Evolutionary conservation across 1,140 invertebrate species (phyloP).

Genomic region (Akabosia matsudoensis): DNA sequence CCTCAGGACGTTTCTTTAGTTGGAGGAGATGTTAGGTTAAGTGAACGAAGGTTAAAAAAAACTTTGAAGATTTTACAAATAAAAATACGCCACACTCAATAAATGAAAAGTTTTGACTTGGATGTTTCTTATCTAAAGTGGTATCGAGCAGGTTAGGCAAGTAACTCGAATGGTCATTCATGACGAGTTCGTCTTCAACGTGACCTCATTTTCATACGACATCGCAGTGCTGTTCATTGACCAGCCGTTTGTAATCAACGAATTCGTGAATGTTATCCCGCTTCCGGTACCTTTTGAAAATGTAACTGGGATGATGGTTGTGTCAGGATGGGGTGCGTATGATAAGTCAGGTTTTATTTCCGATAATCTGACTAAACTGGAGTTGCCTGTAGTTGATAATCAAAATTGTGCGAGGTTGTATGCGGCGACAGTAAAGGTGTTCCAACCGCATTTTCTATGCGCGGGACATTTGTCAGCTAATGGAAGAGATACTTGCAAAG

Average conservation of each 20-base stretch:
- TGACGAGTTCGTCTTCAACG: neutral
- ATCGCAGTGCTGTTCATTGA: neutral
- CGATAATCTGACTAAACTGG: constrained; percentile 12
- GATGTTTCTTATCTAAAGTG: too few species aligned
- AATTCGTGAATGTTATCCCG: neutral
- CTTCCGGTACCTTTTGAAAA: neutral
- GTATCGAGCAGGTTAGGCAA: neutral
- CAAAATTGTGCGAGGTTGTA: neutral
- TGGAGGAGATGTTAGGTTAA: neutral
- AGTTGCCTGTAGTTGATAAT: neutral
- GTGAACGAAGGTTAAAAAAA: too few species aligned
- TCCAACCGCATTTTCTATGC: neutral
- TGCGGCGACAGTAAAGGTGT: neutral
- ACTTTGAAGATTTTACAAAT: too few species aligned
- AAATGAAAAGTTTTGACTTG: too few species aligned
- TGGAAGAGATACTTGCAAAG: neutral
- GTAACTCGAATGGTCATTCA: neutral
- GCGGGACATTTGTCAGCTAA: neutral
- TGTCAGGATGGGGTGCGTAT: neutral
- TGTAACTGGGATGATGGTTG: neutral
- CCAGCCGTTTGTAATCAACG: neutral
- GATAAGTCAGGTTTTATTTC: neutral
- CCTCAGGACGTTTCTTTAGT: neutral
- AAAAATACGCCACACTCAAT: too few species aligned
- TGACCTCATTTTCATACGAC: neutral